These are phyloP conservation scores for Clarias batrachus DNA, from an alignment of 2,113 vertebrate genomes.

Conservation along the genomic window DNA sequence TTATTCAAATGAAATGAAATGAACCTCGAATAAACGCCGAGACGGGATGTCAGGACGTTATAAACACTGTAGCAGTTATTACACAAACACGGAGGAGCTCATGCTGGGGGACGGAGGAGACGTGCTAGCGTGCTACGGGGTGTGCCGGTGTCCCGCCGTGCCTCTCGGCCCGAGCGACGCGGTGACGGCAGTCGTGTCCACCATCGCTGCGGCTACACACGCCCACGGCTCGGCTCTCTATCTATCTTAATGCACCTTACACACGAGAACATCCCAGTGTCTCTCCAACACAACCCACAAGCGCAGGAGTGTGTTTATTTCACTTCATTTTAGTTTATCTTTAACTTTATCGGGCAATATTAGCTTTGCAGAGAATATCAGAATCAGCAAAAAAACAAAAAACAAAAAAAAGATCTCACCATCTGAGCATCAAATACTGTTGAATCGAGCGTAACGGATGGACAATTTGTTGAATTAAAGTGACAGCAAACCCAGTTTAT, in stretches of 20 bases:
- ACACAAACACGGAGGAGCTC: neutral
- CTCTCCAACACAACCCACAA: slow-evolving; percentile 45
- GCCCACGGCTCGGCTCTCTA: slow-evolving; percentile 62
- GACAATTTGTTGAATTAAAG: too few relatives aligned
- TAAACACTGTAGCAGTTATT: neutral
- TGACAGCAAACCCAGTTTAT: too few relatives aligned
- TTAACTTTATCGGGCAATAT: neutral
- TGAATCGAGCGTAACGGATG: too few relatives aligned
- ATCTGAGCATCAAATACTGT: too few relatives aligned
- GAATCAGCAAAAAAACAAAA: neutral
- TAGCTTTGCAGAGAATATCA: neutral
- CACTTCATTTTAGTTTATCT: neutral
- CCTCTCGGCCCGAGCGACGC: neutral
- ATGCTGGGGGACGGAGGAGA: neutral
- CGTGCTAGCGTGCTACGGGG: neutral
- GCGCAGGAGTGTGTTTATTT: slow-evolving; percentile 38
- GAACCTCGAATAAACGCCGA: too few relatives aligned
- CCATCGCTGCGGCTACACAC: neutral
- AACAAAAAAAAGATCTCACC: too few relatives aligned
- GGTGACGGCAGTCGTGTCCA: neutral
- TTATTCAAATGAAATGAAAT: neutral
- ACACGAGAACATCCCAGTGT: slow-evolving; percentile 64
- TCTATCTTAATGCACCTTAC: slow-evolving; percentile 66
- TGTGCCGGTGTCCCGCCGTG: neutral
- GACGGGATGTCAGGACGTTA: neutral